These are phyloP conservation scores for Cataglyphis albicans DNA, from an alignment of 2,888 invertebrate genomes.

Conservation along the genomic window DNA sequence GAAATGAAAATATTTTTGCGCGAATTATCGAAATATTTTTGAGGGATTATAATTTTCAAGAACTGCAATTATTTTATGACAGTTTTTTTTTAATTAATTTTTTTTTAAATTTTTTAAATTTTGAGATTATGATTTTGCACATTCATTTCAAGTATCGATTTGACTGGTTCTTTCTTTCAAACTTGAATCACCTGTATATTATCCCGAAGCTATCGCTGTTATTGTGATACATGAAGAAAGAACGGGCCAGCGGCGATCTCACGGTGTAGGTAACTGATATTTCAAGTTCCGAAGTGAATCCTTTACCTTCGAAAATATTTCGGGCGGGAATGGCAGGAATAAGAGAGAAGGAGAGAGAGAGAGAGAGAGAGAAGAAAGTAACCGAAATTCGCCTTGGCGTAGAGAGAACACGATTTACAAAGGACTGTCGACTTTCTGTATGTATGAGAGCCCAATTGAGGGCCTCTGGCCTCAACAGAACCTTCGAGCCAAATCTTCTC, in stretches of 20 bases:
- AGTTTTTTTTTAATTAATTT: too few relatives aligned
- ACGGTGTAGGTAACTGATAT: slow-evolving; percentile 34
- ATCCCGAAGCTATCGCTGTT: background rate
- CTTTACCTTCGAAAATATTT: slow-evolving; percentile 40
- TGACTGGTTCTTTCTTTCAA: background rate
- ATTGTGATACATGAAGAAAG: background rate
- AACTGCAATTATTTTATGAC: too few relatives aligned
- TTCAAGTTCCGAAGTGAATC: slow-evolving; percentile 38
- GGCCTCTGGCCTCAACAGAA: background rate
- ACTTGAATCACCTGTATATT: background rate
- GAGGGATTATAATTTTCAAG: too few relatives aligned
- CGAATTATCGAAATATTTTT: too few relatives aligned
- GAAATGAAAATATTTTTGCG: too few relatives aligned
- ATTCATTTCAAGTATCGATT: background rate
- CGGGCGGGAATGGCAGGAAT: background rate
- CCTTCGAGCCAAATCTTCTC: slow-evolving; percentile 48
- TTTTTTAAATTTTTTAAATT: background rate
- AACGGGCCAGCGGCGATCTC: background rate
- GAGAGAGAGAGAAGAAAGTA: slow-evolving; percentile 4
- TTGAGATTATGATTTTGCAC: background rate
- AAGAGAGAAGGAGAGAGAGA: background rate
- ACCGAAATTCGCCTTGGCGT: slow-evolving; percentile 31
- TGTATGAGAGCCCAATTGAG: slow-evolving; percentile 39
- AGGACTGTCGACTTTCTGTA: slow-evolving; percentile 27
- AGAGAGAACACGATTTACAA: slow-evolving; percentile 38